phyloP scores from a whole-genome alignment of 2,113 vertebrate genomes.

The Anguilla japonica region DNA sequence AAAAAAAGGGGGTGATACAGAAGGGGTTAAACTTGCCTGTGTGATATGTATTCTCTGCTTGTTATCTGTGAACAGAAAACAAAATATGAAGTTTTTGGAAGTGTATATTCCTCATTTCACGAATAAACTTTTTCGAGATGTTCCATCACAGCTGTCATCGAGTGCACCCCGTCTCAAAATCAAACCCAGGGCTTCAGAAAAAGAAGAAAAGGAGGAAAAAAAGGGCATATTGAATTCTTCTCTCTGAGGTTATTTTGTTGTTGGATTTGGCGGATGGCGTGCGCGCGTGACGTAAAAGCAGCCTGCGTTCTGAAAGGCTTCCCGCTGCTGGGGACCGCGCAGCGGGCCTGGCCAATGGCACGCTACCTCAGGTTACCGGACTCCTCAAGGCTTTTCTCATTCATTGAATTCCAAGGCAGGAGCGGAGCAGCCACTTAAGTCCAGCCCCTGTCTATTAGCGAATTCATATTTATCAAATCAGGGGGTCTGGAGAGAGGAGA shows the following conservation, averaged over 20 bases:
- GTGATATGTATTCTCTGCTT: background rate
- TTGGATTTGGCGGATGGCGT: background rate
- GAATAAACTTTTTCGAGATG: too few species aligned
- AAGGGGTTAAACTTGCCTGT: background rate
- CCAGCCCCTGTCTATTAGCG: background rate
- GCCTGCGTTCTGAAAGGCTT: background rate
- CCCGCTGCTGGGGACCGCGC: background rate
- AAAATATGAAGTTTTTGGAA: too few species aligned
- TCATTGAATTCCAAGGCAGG: background rate
- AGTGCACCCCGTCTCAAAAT: background rate
- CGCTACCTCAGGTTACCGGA: background rate
- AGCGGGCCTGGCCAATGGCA: background rate
- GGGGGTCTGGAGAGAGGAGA: background rate
- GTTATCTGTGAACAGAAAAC: background rate
- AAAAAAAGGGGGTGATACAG: too few species aligned
- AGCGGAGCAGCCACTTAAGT: background rate
- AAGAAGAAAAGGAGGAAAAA: too few species aligned
- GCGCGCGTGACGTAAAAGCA: background rate
- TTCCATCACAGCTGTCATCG: background rate
- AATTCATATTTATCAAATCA: constrained; percentile 11
- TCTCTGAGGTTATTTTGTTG: background rate
- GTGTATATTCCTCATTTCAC: too few species aligned
- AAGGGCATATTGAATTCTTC: too few species aligned
- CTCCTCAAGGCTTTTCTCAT: background rate
- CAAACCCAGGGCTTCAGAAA: too few species aligned